Base-by-base conservation (phyloP, 2,797 vertebrate species). In the Eremophila alpestris region DNA sequence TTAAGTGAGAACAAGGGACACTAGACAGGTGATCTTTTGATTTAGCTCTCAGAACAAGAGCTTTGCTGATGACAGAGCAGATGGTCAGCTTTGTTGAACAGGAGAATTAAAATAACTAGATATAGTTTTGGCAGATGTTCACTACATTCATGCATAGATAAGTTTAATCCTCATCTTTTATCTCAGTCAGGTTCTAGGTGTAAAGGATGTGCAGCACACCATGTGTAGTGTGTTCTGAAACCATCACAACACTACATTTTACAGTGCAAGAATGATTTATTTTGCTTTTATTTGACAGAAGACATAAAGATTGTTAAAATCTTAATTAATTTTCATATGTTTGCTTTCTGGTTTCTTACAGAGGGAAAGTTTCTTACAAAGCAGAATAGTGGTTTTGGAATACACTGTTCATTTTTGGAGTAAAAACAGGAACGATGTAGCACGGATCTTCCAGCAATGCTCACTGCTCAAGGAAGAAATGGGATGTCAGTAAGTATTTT, bases 121-220 rank as follows among this genome's bases (percentile, higher is more conserved):
- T 46, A 78, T 49, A 81, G 85, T 97, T 81, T 81, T 74, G 93
- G 58, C 78, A 95, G 90, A 71, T 94, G 84, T 95, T 96, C 58
- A 18, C 55, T 93, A 73, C 7, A 32, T 67, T 67, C n/a, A 34
- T 77, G 73, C 56, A 59, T 60, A 69, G 77, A 82, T 65, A 94
- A 87, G 30, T 12, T 5, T 64, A 67, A 88, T 71, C 73, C 13
- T 90, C 32, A 81, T 70, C 43, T 75, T 83, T 95, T 63, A 73
- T 34, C 13, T 95, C 49, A 79, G 23, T 78, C 83, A 79, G 55
- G 54, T 80, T 94, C 70, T 87, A 79, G 56, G 59, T 85, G 26
- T 68, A 83, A 76, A 77, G 40, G 41, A 43, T 45, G 27, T 52
- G 30, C 18, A 54, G 38, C 19, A 62, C 7, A 5, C 84, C 27